A percentile compares a stretch with the other conserved stretches of the same genome.
phyloP scores from a whole-genome alignment of 2,113 vertebrate species.

The Chinchilla lanigera region DNA sequence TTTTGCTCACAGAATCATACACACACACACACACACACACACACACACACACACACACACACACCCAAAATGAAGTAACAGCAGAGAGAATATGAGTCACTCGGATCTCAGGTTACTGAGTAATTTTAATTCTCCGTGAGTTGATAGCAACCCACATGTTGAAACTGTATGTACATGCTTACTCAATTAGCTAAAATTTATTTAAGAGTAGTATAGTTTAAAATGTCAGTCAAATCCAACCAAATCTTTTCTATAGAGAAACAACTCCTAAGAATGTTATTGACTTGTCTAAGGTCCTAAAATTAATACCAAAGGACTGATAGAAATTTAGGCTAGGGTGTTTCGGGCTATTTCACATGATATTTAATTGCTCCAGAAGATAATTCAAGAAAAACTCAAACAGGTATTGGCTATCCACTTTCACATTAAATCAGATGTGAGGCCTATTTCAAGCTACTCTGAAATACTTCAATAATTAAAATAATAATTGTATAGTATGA shows the following conservation, averaged over 20 bases:
- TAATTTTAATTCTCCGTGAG: not conserved
- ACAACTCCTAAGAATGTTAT: not conserved
- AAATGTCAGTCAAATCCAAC: not conserved
- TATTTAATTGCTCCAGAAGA: not conserved
- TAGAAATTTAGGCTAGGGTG: not conserved
- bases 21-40: not conserved
- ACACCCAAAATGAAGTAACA: not conserved
- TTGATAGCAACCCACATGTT: not conserved
- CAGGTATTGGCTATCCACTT: not conserved
- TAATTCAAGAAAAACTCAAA: not conserved
- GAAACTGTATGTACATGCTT: not conserved
- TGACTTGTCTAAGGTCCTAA: not conserved
- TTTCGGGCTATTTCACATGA: not conserved
- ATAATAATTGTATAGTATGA: not conserved
- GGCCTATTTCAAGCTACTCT: not conserved
- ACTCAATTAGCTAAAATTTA: not conserved
- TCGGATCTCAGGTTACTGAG: not conserved
- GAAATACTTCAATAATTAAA: conserved; percentile 26
- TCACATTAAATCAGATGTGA: not conserved
- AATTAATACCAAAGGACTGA: not conserved
- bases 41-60: not conserved
- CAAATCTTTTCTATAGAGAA: not conserved
- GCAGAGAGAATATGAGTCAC: not conserved
- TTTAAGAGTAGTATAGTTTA: not conserved
- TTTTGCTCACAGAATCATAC: not conserved